Conservation (phyloP, 2,113 vertebrate species). For the Cinclus cinclus region DNA sequence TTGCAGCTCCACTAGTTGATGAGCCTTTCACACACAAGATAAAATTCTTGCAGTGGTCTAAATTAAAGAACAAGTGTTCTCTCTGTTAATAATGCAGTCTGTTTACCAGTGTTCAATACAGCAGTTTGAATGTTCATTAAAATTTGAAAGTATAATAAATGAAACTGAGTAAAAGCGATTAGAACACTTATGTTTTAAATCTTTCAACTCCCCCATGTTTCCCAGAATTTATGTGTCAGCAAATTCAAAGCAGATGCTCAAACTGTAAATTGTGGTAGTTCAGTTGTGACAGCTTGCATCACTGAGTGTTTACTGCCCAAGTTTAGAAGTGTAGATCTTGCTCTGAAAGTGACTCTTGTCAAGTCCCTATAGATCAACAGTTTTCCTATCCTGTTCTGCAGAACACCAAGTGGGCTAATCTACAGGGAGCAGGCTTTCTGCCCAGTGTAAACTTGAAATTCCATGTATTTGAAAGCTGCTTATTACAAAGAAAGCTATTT, state of each 20-base stretch:
- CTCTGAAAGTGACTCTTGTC: not conserved
- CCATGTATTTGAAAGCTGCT: not conserved
- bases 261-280: not conserved
- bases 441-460: not conserved
- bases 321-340: not conserved
- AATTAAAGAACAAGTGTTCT: not conserved
- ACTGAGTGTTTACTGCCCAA: not conserved
- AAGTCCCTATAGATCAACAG: not conserved
- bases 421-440: not conserved
- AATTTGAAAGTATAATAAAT: not conserved
- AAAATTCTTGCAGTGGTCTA: not conserved
- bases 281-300: not conserved
- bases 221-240: not conserved
- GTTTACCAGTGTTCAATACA: not conserved
- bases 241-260: constrained; percentile 17
- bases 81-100: not conserved
- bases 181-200: not conserved
- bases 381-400: not conserved
- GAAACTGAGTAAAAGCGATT: not conserved
- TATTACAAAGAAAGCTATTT: not conserved
- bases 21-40: not conserved
- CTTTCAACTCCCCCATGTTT: not conserved
- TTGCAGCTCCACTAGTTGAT: not conserved
- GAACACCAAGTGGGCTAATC: not conserved
- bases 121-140: not conserved